Base-by-base conservation (phyloP, 2,113 vertebrate genomes). In the Antigone vipio region DNA sequence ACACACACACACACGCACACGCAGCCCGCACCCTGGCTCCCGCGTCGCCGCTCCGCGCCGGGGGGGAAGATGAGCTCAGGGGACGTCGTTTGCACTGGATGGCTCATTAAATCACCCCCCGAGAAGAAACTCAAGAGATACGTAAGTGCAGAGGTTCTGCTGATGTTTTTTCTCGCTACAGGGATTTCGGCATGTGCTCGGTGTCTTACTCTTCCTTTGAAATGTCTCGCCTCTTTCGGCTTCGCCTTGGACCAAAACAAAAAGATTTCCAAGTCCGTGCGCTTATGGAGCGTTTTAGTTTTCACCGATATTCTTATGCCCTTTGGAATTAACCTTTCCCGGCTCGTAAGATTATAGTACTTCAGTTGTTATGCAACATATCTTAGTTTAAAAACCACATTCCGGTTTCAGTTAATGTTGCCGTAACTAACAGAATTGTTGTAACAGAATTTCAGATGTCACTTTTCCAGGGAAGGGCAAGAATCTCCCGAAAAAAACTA, bases 91-190 rank as follows among this genome's bases (percentile, higher is more conserved):
- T 99, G 99, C 98, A 99, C 98, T 23, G 99, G 99, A 96, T 99
- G 99, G 99, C 99, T 99, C 91, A 99, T 99, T 97, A 99, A 99
- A 98, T 99, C 99, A 47, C 99, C 99, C 94, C 99, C 99, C 16
- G 99, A 99, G 98, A 99, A 98, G 98, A 99, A 99, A 97, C 98
- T 99, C 52, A 99, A 99, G 98, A 98, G 99, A 99, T 99, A 99
- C 96, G 99, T 99, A 98, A 99, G 99, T 99, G 83, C 73, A 87
- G 67, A 85, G 91, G 73, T 68, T 78, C 85, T 64, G 42, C 69
- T 82, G 44, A 5, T 76, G 0, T 10, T 50, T 34, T 56, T 40
- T 6, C 81, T 87, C n/a, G 16, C 75, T 80, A 26, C 68, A 32
- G 15, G 67, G 49, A n/a, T 88, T 74, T 84, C 50, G 55, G 90